Base-by-base conservation (phyloP, 2,888 invertebrate genomes). In the Amphipoea lucens region DNA sequence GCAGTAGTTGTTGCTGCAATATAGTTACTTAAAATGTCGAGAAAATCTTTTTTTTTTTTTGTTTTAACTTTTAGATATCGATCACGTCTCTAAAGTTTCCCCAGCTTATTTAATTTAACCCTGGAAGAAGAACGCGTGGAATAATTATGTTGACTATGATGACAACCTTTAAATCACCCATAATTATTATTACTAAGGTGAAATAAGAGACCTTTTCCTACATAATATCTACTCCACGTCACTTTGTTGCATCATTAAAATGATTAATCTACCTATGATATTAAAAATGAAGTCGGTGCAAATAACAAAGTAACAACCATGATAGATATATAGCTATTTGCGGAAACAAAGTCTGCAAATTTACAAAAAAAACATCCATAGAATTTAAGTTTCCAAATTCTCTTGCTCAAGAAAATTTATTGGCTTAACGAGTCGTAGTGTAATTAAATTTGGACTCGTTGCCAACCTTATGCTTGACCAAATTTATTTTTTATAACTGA, bases 361-460 rank as follows among this genome's bases (percentile, higher is more conserved):
- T 75, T 23, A 17, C 65, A 45, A 23, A 79, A 78, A 45, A 29
- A 68, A 29, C 7, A 67, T 5, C 7, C n/a, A 60, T 67, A 68
- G 6, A 62, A 23, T 76, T 36, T 12, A 68, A 79, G 36, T 78
- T 78, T 54, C 5, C 36, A 48, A 67, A 36, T n/a, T 65, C 17
- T 7, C 12, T 63, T 11, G 42, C 36, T 14, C 62, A 36, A n/a
- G 40, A 80, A 60, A 69, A 57, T 79, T 40, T 80, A 79, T 71
- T 81, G 12, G 57, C 29, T 60, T 79, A 80, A 79, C 54, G 67
- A 71, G 70, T 63, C 42, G 29, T 83, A 57, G n/a, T 72, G 9
- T 57, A 78, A 72, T 78, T 77, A 67, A 81, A 81, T 83, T 69
- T 62, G 54, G 40, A 62, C 40, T 72, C 48, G 20, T 69, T 83